A percentile compares a stretch with the other conserved stretches of the same genome.
phyloP scores from a whole-genome alignment of 2,888 invertebrate genomes.

The Erebia ligea region DNA sequence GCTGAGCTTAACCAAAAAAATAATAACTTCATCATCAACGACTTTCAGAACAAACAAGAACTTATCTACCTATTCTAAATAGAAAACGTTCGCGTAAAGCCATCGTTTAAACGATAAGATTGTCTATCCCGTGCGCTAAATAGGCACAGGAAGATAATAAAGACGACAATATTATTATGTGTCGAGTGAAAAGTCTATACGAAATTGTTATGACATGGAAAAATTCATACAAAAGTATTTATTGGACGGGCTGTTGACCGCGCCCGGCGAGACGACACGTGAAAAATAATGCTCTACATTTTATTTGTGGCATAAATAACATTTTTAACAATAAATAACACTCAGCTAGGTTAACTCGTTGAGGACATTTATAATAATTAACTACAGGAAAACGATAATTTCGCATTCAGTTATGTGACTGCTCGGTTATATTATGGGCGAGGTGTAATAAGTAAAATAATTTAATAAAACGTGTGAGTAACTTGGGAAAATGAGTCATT shows the following conservation, averaged over 20 bases:
- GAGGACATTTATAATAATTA: constrained; percentile 40
- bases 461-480: constrained; percentile 16
- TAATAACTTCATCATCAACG: too few relatives aligned
- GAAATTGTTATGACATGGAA: constrained; percentile 17
- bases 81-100: neutral
- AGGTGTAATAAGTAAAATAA: constrained; percentile 27
- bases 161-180: neutral
- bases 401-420: constrained; percentile 34
- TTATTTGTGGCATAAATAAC: constrained; percentile 45
- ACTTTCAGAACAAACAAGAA: too few relatives aligned
- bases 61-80: too few relatives aligned
- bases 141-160: constrained; percentile 13
- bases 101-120: neutral
- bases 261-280: constrained; percentile 33
- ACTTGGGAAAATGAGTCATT: constrained; percentile 29
- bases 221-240: constrained; percentile 40
- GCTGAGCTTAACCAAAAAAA: too few relatives aligned
- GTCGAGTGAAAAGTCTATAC: constrained; percentile 9
- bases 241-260: constrained; percentile 44
- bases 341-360: constrained; percentile 32
- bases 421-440: constrained; percentile 16
- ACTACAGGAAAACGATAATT: constrained; percentile 39
- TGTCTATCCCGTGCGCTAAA: neutral
- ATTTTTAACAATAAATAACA: constrained; percentile 42
- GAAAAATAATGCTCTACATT: constrained; percentile 45